Evolutionary conservation across 2,888 invertebrate species (phyloP), one percentile per base, ranked within the genome.

Genomic region (Leucophora obtusa): DNA sequence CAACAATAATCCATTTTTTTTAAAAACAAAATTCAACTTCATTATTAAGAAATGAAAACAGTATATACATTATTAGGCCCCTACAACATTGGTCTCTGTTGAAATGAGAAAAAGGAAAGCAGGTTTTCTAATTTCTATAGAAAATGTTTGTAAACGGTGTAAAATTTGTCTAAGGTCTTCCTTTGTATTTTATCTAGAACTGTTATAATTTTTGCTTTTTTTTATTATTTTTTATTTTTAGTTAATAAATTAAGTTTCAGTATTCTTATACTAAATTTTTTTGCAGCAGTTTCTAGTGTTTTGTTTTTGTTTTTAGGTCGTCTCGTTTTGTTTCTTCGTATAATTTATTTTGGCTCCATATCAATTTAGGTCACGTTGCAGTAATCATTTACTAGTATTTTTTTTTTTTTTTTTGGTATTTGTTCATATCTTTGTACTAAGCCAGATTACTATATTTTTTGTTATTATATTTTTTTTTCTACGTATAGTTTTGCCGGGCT

Each of bases 321-420:
- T 80, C 75, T 76, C 60, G 68, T 80, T 79, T 76, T 75, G 75
- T 80, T 75, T 80, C 68, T 63, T 58, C 60, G 56, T 66, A 65
- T 58, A 66, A 72, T 62, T 71, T 79, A 63, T 68, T 71, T 75
- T 75, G 80, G 80, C 80, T 80, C 80, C 81, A 73, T 70, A 73
- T 74, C 77, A 81, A 81, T 77, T 77, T 81, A 33, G 81, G 77
- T 74, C 81, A 81, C 70, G 70, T 81, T 77, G 81, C 77, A 77
- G 77, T 76, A 47, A n/a, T 47, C n/a, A 47, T n/a, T 47, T 47
- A 47, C 43, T 47, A 47, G n/a, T 47, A 47, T 47, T n/a, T 47
- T 10, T 47, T 14, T 47, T n/a, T 6, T 3, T 43, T 43, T 43
- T 4, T 47, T 2, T n/a, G 3, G n/a, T 47, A 5, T n/a, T 47